Percentiles rank a stretch among this genome's conserved stretches.
phyloP scores from a whole-genome alignment of 2,888 invertebrate genomes.

The Rotaria magnacalcarata region DNA sequence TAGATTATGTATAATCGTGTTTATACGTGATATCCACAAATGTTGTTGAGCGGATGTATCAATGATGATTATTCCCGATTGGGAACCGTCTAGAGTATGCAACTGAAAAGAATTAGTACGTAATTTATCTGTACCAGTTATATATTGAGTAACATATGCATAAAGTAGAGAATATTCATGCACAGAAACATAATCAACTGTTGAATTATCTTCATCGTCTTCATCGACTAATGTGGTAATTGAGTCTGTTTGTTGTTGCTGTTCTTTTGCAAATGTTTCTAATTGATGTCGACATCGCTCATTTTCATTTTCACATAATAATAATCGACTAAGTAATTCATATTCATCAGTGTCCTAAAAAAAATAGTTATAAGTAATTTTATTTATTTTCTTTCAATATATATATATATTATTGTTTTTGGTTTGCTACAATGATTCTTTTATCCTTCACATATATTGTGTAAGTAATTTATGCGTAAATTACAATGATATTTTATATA shows the following conservation, averaged over 20 bases:
- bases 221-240: neutral
- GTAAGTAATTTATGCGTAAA: neutral
- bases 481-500: neutral
- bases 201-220: neutral
- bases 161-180: constrained; percentile 29
- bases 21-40: constrained; percentile 3
- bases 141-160: constrained; percentile 31
- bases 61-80: neutral
- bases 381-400: neutral
- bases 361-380: neutral
- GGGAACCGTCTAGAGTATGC: constrained; percentile 8
- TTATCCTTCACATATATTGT: neutral
- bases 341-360: neutral
- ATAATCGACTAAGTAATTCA: constrained; percentile 19
- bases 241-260: neutral
- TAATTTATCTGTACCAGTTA: constrained; percentile 31
- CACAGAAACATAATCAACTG: neutral
- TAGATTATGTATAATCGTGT: constrained; percentile 13
- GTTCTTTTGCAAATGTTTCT: neutral
- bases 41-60: constrained; percentile 24
- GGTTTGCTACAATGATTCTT: neutral
- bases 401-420: neutral
- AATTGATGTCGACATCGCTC: constrained; percentile 6
- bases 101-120: constrained; percentile 25
- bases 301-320: constrained; percentile 9